A percentile compares a stretch with the other conserved stretches of the same genome.
phyloP scores from a whole-genome alignment of 1,140 invertebrate species.

The Doryteuthis pealeii region DNA sequence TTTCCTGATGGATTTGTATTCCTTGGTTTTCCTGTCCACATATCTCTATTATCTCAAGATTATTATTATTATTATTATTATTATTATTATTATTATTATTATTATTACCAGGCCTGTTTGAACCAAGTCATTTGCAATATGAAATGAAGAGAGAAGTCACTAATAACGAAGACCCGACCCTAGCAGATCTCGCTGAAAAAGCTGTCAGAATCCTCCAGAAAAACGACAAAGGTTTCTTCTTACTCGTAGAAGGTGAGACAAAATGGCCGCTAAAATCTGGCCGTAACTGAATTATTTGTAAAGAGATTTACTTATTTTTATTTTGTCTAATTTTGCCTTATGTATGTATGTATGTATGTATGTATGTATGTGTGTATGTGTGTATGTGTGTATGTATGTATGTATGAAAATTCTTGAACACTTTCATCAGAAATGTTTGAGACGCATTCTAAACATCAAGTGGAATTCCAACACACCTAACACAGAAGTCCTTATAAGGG shows the following conservation, averaged over 20 bases:
- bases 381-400: no score
- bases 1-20: no score
- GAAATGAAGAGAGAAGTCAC: slow-evolving; percentile 69
- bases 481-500: no score
- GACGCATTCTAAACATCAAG: no score
- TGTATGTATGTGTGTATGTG: background rate
- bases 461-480: no score
- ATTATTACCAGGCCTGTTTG: slow-evolving; percentile 65
- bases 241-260: slow-evolving; percentile 80
- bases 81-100: background rate
- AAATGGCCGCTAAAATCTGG: background rate
- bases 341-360: background rate
- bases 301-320: no score
- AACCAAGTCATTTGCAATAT: slow-evolving; percentile 76
- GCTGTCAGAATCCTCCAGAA: slow-evolving; percentile 80
- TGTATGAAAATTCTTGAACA: no score
- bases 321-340: background rate
- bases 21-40: no score
- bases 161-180: slow-evolving; percentile 60
- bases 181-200: slow-evolving; percentile 83
- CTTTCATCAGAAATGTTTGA: no score
- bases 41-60: no score
- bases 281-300: no score
- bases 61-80: background rate
- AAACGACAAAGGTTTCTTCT: slow-evolving; percentile 82